Evolutionary conservation across 2,797 vertebrate species (phyloP).

Genomic region (Meriones psammophilus): DNA sequence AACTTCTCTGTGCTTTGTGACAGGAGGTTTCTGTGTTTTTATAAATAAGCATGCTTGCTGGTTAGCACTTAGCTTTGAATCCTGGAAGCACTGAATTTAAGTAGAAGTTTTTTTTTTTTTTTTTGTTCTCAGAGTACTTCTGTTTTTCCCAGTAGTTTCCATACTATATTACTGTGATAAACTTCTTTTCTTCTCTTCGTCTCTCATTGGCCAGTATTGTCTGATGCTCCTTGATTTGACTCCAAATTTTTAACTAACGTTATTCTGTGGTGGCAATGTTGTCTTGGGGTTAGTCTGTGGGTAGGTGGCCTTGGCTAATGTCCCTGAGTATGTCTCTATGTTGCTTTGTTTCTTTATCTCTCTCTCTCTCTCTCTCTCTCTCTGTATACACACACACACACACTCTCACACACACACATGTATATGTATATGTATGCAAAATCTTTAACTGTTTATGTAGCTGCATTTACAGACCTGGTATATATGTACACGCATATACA

Average conservation of each 20-base stretch:
- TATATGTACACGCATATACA: not conserved
- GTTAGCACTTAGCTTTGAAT: not conserved
- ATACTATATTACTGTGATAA: not conserved
- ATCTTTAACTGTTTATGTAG: not conserved
- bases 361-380: not conserved
- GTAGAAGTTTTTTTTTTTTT: not conserved
- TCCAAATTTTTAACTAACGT: not conserved
- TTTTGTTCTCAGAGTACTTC: not conserved
- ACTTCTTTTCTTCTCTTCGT: not conserved
- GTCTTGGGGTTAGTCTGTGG: not conserved
- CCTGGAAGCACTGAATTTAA: not conserved
- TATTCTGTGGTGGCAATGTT: not conserved
- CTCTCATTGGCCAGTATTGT: not conserved
- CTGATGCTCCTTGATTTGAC: constrained; percentile 1
- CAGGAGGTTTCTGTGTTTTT: not conserved
- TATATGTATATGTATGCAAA: not conserved
- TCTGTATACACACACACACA: no score
- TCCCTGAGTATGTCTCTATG: not conserved
- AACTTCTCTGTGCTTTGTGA: not conserved
- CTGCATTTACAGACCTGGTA: not conserved
- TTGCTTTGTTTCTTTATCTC: not conserved
- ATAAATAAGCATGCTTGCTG: no score
- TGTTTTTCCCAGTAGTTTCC: not conserved
- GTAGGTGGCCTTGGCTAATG: not conserved
- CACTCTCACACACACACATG: no score